Base-by-base conservation (phyloP, 2,888 invertebrate species). In the Pseudococcus longispinus region DNA sequence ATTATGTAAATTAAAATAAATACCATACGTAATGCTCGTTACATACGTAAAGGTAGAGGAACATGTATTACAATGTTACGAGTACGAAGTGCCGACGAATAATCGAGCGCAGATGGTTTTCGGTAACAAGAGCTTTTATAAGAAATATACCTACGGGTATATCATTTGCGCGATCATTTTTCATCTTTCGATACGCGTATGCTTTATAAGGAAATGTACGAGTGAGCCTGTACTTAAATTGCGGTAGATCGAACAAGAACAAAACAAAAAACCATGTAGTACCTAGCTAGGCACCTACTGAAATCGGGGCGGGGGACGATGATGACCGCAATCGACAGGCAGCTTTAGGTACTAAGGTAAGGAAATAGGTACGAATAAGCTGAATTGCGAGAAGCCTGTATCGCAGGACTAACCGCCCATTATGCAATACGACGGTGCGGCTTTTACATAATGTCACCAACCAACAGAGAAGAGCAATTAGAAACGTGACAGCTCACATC, bases 1-100 rank as follows among this genome's bases (percentile, higher is more conserved):
- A 80, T 80, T 80, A 80, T 42, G 77, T 80, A 80, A 80, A 80
- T 80, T 42, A 42, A 80, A 80, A 80, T 37, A 80, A 29, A 70
- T 80, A 37, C 37, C 37, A 37, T 37, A 80, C 77, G 77, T 80
- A 80, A 80, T 18, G 18, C 32, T 60, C 23, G 60, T 15, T 20
- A 60, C 13, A n/a, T 23, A 15, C 37, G 51, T 51, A 51, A n/a
- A n/a, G n/a, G n/a, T n/a, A n/a, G n/a, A n/a, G n/a, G n/a, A n/a
- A n/a, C n/a, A 9, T 37, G 37, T 37, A 37, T 37, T 37, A 37
- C 37, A 6, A 37, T 60, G 8, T 60, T 23, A 60, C 60, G 60
- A 23, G 60, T 1, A 20, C 9, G 9, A 9, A 23, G 60, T 23
- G 2, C 9, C 5, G 5, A 37, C 37, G 8, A 5, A 37, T 37